These are phyloP conservation scores for Hydroisotoma schaefferi DNA, from an alignment of 2,888 invertebrate species.

Conservation along the genomic window DNA sequence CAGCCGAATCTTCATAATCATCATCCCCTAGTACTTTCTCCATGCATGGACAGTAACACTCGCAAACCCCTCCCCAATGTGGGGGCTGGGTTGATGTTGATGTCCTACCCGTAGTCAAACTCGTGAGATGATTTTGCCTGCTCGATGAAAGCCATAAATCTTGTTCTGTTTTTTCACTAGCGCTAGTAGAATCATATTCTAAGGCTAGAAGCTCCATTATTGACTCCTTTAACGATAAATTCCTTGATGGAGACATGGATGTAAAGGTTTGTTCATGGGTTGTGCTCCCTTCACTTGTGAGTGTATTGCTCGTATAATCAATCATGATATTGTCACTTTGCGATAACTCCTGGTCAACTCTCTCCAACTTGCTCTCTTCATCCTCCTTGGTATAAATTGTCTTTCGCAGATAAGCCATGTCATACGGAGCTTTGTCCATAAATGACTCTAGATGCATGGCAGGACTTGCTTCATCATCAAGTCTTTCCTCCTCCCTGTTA, in stretches of 20 bases:
- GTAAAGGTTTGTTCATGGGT: too few species aligned
- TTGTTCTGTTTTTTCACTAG: too few species aligned
- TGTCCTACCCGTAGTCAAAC: background rate
- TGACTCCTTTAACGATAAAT: background rate
- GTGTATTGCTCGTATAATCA: conserved; percentile 32
- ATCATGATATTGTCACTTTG: conserved; percentile 31
- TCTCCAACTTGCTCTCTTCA: conserved; percentile 1
- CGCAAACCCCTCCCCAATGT: conserved; percentile 38
- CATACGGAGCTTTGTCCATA: background rate
- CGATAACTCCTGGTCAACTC: conserved; percentile 15
- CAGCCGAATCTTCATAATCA: conserved; percentile 3
- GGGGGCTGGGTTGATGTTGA: background rate
- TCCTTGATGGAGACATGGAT: background rate
- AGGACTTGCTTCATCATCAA: too few species aligned
- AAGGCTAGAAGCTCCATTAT: background rate
- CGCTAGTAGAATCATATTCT: too few species aligned
- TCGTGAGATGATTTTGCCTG: background rate
- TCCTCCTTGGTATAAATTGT: background rate
- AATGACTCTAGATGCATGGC: background rate
- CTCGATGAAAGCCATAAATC: too few species aligned
- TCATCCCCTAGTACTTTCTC: conserved; percentile 17
- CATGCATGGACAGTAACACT: conserved; percentile 43
- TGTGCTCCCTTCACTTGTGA: too few species aligned
- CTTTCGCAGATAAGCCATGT: background rate
- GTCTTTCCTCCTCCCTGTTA: too few species aligned